phyloP scores from a whole-genome alignment of 2,888 invertebrate genomes.

The Pinctada fucata region DNA sequence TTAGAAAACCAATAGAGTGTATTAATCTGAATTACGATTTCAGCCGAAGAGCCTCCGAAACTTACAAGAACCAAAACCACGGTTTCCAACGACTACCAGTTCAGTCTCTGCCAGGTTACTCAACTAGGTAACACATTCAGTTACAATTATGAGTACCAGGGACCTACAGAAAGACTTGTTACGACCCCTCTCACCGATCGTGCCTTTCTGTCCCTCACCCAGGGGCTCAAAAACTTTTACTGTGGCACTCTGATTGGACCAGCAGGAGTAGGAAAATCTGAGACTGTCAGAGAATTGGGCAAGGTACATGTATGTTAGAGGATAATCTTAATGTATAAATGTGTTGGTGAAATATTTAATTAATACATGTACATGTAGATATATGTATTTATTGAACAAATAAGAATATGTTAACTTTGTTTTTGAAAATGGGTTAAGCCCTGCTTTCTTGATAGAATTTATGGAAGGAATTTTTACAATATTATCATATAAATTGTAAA shows the following conservation, averaged over 20 bases:
- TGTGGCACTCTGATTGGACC: conserved; percentile 73
- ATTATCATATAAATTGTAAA: no score
- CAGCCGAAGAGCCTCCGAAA: conserved; percentile 56
- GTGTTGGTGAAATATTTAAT: neutral
- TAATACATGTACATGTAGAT: no score
- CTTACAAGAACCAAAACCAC: conserved; percentile 65
- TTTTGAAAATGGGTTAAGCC: no score
- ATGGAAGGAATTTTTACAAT: no score
- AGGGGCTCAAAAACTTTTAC: conserved; percentile 71
- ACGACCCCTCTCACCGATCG: conserved; percentile 74
- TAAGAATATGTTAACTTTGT: no score
- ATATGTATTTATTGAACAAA: no score
- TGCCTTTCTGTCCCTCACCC: conserved; percentile 71
- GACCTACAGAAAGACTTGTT: conserved; percentile 64
- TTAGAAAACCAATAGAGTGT: no score
- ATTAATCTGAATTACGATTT: neutral
- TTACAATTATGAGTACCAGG: conserved; percentile 74
- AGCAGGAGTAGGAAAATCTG: conserved; percentile 72
- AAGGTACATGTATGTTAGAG: conserved; percentile 63
- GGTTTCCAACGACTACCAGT: conserved; percentile 71
- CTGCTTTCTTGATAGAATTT: no score
- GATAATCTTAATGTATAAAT: no score
- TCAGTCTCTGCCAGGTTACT: conserved; percentile 70
- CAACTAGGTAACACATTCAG: conserved; percentile 69
- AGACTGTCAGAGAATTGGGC: conserved; percentile 70